Percentiles rank a stretch among this genome's conserved stretches.
Evolutionary conservation across 2,113 vertebrate species (phyloP).

Genomic region (Percina caprodes): DNA sequence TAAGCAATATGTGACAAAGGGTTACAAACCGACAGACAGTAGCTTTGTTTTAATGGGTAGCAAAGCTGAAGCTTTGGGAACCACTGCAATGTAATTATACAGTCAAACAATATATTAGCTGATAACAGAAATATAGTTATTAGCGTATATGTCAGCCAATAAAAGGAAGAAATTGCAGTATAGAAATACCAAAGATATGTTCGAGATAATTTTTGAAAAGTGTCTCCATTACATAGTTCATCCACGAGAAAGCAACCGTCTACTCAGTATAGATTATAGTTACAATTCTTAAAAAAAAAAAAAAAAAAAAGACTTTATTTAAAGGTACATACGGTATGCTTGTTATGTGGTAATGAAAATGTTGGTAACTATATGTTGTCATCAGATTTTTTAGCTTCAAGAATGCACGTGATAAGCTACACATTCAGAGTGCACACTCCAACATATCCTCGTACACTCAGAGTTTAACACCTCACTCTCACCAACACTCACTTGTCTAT

Average conservation of each 20-base stretch:
- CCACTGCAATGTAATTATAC: neutral
- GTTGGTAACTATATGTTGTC: neutral
- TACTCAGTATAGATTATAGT: no score
- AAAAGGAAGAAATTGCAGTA: neutral
- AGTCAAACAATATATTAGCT: neutral
- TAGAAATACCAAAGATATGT: neutral
- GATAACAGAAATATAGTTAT: neutral
- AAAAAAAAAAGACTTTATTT: neutral
- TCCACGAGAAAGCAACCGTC: neutral
- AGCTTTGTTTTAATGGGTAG: neutral
- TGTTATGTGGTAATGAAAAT: neutral
- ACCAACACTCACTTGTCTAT: slow-evolving; percentile 89
- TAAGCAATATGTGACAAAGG: neutral
- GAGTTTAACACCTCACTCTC: neutral
- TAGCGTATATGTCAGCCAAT: neutral
- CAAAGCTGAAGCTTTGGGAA: neutral
- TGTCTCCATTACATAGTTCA: neutral
- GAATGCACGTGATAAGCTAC: no score
- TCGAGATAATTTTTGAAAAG: neutral
- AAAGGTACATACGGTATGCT: neutral
- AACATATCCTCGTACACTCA: neutral
- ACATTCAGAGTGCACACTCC: neutral
- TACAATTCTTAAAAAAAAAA: neutral
- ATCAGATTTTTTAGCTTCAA: no score
- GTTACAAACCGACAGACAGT: neutral